Conservation (phyloP, 2,797 vertebrate genomes). For the Rhinatrema bivittatum region DNA sequence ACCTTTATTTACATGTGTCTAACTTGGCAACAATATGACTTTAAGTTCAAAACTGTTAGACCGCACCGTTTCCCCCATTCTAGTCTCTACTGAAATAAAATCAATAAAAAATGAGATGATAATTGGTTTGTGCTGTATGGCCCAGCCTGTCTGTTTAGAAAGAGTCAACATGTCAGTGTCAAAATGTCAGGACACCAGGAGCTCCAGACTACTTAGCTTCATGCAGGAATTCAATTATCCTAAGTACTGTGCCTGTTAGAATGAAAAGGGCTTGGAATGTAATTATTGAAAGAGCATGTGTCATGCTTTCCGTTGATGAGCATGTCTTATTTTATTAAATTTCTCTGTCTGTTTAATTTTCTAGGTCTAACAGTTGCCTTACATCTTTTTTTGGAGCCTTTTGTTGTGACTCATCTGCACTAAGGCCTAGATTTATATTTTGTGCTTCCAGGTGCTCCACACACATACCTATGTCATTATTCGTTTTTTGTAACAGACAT, state of each 20-base stretch:
- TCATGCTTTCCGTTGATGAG: conserved; percentile 51
- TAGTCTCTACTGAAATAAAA: no score
- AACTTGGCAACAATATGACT: no score
- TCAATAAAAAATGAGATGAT: no score
- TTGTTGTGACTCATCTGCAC: conserved; percentile 43
- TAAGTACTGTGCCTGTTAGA: conserved; percentile 49
- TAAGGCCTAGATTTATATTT: conserved; percentile 31
- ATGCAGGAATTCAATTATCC: conserved; percentile 51
- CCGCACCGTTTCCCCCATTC: no score
- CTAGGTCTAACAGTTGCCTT: conserved; percentile 31
- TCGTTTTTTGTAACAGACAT: conserved; percentile 22
- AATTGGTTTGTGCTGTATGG: no score
- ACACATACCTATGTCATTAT: conserved; percentile 34
- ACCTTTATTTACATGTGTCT: no score
- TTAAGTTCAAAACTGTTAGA: no score
- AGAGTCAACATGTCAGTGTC: no score
- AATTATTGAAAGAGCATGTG: conserved; percentile 42
- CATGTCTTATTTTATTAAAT: conserved; percentile 48
- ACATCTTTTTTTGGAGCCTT: conserved; percentile 28
- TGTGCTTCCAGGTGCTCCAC: conserved; percentile 21
- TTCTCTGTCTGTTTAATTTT: conserved; percentile 42
- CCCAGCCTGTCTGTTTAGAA: no score
- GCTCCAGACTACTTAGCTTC: conserved; percentile 37
- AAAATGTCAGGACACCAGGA: no score
- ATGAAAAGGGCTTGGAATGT: conserved; percentile 33